Conservation (phyloP, 2,888 invertebrate genomes). For the Trichogramma dendrolimi region DNA sequence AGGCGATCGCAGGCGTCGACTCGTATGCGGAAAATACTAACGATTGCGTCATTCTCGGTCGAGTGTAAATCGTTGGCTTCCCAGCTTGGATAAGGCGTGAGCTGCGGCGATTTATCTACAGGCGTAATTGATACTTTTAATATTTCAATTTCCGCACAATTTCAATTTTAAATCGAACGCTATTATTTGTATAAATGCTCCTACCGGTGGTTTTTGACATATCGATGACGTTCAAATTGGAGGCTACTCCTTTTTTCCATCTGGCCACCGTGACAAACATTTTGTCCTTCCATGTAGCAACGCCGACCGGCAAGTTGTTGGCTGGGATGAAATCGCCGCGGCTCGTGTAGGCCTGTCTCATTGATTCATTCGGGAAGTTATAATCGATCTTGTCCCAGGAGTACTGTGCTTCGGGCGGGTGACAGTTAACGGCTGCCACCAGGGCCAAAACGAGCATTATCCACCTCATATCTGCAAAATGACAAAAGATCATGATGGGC, state of each 20-base stretch:
- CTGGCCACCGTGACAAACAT: conserved; percentile 71
- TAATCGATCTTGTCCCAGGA: conserved; percentile 45
- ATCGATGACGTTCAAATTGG: conserved; percentile 60
- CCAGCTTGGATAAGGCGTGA: conserved; percentile 75
- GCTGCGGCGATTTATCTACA: conserved; percentile 59
- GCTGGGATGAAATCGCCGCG: conserved; percentile 63
- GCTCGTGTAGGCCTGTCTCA: conserved; percentile 48
- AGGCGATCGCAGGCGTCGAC: conserved; percentile 75
- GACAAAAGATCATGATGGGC: neutral
- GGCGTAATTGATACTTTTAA: too few species aligned
- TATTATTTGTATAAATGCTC: neutral
- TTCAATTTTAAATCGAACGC: too few species aligned
- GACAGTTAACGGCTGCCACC: conserved; percentile 34
- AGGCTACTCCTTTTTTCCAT: conserved; percentile 61
- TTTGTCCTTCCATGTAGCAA: conserved; percentile 62
- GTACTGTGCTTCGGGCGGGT: conserved; percentile 38
- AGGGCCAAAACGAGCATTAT: conserved; percentile 32
- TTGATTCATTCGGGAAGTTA: conserved; percentile 42
- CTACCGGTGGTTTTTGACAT: conserved; percentile 38
- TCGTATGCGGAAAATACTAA: conserved; percentile 70
- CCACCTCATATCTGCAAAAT: conserved; percentile 33
- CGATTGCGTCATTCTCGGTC: conserved; percentile 58
- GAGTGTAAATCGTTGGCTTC: conserved; percentile 70
- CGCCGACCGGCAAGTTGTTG: conserved; percentile 68
- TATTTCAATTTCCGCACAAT: too few species aligned